Conservation (phyloP, 2,113 vertebrate species). For the Mellivora capensis region DNA sequence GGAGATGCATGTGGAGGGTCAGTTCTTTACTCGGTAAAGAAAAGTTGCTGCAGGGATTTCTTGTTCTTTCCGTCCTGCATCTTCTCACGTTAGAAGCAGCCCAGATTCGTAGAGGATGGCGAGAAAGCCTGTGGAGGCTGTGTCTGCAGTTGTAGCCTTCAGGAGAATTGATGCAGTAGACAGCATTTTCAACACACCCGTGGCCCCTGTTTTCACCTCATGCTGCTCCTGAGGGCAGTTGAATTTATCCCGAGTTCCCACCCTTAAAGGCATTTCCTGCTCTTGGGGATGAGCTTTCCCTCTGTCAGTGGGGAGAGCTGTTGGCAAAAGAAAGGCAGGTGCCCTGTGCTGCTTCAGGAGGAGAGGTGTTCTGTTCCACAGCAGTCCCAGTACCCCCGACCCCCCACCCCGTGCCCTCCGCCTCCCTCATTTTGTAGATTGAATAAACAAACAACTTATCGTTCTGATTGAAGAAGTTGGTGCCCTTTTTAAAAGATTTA, state of each 20-base stretch:
- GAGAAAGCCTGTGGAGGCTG: not conserved
- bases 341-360: not conserved
- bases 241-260: not conserved
- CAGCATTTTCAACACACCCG: not conserved
- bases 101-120: not conserved
- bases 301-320: not conserved
- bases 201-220: not conserved
- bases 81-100: conserved; percentile 1
- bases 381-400: too few relatives aligned
- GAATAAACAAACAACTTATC: not conserved
- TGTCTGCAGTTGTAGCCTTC: not conserved
- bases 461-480: not conserved
- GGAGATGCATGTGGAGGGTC: not conserved
- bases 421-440: not conserved
- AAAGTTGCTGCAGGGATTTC: not conserved
- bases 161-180: not conserved
- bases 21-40: not conserved
- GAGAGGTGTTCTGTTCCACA: not conserved
- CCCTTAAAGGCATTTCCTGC: not conserved
- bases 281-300: not conserved
- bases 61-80: not conserved
- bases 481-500: not conserved
- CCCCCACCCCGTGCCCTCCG: not conserved
- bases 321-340: not conserved
- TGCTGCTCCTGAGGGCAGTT: not conserved